Percentiles rank a stretch among this genome's conserved stretches.
phyloP scores from a whole-genome alignment of 2,113 vertebrate genomes.

The Psephotus haematonotus region DNA sequence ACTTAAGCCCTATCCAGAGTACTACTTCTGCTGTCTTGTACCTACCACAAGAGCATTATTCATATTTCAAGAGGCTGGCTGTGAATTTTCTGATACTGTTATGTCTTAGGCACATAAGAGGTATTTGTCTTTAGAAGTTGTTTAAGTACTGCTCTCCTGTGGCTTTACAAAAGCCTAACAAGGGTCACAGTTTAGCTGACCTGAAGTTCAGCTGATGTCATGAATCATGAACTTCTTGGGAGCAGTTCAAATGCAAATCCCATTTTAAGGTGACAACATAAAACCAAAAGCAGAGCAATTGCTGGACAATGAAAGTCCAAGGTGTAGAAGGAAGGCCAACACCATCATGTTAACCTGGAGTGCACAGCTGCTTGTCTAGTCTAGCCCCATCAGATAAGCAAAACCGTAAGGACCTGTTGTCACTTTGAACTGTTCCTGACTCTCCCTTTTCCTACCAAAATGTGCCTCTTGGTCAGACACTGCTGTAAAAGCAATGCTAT shows the following conservation, averaged over 20 bases:
- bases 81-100: conserved; percentile 21
- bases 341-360: neutral
- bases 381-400: neutral
- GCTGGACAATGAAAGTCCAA: neutral
- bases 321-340: neutral
- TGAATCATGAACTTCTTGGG: neutral
- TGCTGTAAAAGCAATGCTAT: neutral
- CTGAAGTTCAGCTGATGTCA: neutral
- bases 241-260: neutral
- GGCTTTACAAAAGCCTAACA: neutral
- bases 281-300: neutral
- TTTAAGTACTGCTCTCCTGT: neutral
- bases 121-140: neutral
- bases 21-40: conserved; percentile 26
- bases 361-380: neutral
- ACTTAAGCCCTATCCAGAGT: neutral
- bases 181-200: neutral
- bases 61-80: neutral
- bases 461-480: neutral
- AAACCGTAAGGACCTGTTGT: neutral
- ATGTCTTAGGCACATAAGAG: neutral
- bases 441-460: neutral
- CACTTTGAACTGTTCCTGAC: neutral
- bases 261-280: neutral
- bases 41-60: neutral